Base-by-base conservation (phyloP, 2,797 vertebrate genomes). In the Aldrovandia affinis region DNA sequence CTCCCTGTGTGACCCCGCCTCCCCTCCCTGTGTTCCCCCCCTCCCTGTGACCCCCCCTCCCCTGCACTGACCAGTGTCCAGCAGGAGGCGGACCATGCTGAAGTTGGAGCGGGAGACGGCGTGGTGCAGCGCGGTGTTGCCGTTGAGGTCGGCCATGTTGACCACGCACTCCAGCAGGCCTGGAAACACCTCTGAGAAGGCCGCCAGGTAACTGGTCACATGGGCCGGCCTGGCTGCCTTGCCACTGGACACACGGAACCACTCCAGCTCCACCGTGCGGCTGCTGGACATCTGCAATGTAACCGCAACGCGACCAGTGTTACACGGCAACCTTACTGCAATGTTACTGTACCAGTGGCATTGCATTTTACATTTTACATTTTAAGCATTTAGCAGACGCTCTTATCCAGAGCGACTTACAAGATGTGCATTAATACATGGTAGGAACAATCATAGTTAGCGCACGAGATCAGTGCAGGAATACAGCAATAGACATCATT, bases 101-200 rank as follows among this genome's bases (percentile, higher is more conserved):
- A 99, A 97, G 92, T 99, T 99, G 89, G 97, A 98, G 90, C 99
- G 97, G 2, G 98, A 99, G 80, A 99, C 97, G 0, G 97, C 99
- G 95, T 99, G 99, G 94, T 99, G 98, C 50, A 99, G 94, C 33
- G 98, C 98, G 0, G 97, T 98, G 95, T 99, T 99, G 73, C 98
- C 97, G 0, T 99, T 98, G 61, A 97, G 96, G 0, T 99, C 98
- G 0, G 95, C 96, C 95, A 99, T 96, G 94, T 99, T 99, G 89
- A 99, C 96, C 9, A 99, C 92, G 0, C 97, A 96, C 15, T 92
- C 87, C 92, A 98, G 91, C 85, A 99, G 93, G n/a, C 92, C 88
- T 0, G 95, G 90, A 0, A 97, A 98, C 87, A 98, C 87, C 88
- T 96, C 95, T 0, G 93, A 92, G 86, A 98, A 95, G 0, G 96